A percentile compares a stretch with the other conserved stretches of the same genome.
Evolutionary conservation across 2,113 vertebrate species (phyloP).

Genomic region (Psilopogon haemacephalus): DNA sequence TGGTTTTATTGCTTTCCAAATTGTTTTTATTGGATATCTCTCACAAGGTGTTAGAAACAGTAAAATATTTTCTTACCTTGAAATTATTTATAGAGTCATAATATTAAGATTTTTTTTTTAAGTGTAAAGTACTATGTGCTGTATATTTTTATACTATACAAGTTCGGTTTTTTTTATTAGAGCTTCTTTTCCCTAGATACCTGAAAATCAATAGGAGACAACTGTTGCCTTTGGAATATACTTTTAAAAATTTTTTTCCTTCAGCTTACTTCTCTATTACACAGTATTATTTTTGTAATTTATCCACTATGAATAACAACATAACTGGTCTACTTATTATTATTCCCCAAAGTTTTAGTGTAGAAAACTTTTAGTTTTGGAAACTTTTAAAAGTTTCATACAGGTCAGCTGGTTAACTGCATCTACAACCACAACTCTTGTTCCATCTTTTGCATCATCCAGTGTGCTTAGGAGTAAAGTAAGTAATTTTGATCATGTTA

Average conservation of each 20-base stretch:
- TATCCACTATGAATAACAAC: neutral
- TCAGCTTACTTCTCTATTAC: neutral
- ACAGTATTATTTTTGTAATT: neutral
- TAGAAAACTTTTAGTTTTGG: neutral
- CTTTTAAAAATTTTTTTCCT: neutral
- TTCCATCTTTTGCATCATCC: neutral
- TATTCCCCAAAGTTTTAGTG: neutral
- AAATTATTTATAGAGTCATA: neutral
- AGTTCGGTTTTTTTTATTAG: neutral
- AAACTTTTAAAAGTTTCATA: neutral
- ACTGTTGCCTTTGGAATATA: neutral
- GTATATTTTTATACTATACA: neutral
- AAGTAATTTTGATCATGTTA: neutral
- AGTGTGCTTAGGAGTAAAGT: neutral
- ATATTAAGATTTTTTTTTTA: neutral
- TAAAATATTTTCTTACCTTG: neutral
- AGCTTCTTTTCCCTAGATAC: neutral
- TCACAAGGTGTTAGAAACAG: neutral
- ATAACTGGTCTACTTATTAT: neutral
- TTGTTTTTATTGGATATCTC: neutral
- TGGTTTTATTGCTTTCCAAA: neutral
- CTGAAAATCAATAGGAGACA: neutral
- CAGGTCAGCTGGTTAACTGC: neutral
- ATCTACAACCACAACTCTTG: neutral
- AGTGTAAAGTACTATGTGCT: neutral